Conservation (phyloP, 2,888 invertebrate genomes). For the Vanessa cardui region DNA sequence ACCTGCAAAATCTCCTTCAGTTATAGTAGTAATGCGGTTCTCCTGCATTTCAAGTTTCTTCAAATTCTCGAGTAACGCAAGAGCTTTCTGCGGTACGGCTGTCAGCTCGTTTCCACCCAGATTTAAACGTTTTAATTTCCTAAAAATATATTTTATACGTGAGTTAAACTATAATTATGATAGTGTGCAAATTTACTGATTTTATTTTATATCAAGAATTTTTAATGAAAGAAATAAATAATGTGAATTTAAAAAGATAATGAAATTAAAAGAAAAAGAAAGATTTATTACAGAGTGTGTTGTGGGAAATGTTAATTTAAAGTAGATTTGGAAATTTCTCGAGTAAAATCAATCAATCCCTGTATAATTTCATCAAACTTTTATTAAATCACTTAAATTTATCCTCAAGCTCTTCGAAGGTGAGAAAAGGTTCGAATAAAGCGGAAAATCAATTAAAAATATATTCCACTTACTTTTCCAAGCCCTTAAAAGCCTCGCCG, state of each 20-base stretch:
- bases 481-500: constrained; percentile 91
- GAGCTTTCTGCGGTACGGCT: constrained; percentile 89
- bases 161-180: no score
- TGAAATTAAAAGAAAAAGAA: background rate
- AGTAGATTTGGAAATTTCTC: background rate
- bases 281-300: background rate
- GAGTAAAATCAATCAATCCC: background rate
- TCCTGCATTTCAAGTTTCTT: constrained; percentile 95
- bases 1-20: constrained; percentile 94
- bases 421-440: constrained; percentile 8
- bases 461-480: constrained; percentile 88
- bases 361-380: background rate
- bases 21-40: constrained; percentile 89
- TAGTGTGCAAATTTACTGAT: no score
- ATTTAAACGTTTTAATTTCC: constrained; percentile 92
- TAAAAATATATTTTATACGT: constrained; percentile 48
- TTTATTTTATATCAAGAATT: no score
- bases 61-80: constrained; percentile 90
- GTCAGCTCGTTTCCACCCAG: constrained; percentile 92
- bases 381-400: background rate
- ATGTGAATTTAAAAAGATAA: no score
- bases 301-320: no score
- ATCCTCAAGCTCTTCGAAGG: background rate
- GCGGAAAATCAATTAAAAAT: constrained; percentile 26
- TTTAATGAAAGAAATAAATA: no score